Conservation (phyloP, 2,888 invertebrate species). For the Strigamia transsilvanica region DNA sequence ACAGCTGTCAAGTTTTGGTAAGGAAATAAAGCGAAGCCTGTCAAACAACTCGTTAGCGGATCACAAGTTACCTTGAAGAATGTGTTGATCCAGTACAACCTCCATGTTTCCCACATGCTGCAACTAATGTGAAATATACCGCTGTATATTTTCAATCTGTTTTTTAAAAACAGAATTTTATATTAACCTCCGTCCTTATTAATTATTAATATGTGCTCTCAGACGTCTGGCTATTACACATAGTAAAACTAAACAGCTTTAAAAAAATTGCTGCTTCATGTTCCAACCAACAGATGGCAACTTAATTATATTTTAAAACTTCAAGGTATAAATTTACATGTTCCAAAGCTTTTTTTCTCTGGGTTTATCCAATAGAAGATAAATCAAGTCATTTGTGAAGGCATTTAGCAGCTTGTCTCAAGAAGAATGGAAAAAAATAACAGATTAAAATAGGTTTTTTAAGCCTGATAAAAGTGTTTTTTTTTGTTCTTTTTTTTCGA, state of each 20-base stretch:
- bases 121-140: too few species aligned
- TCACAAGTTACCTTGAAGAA: neutral
- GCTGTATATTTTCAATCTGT: neutral
- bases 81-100: slow-evolving; percentile 5
- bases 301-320: slow-evolving; percentile 10
- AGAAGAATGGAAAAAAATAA: neutral
- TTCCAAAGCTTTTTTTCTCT: slow-evolving; percentile 3
- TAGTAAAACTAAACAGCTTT: neutral
- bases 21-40: slow-evolving; percentile 27
- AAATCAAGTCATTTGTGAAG: neutral
- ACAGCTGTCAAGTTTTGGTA: slow-evolving; percentile 27
- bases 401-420: neutral
- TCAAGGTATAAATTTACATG: neutral
- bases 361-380: neutral
- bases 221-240: neutral
- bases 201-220: neutral
- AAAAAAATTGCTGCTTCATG: neutral
- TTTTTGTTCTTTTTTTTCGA: too few species aligned
- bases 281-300: slow-evolving; percentile 11
- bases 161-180: neutral
- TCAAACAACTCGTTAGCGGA: slow-evolving; percentile 21
- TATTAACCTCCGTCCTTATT: neutral
- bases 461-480: neutral
- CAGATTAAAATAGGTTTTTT: neutral
- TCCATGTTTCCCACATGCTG: neutral